phyloP scores from a whole-genome alignment of 2,113 vertebrate genomes.

The Gasterosteus nipponicus region DNA sequence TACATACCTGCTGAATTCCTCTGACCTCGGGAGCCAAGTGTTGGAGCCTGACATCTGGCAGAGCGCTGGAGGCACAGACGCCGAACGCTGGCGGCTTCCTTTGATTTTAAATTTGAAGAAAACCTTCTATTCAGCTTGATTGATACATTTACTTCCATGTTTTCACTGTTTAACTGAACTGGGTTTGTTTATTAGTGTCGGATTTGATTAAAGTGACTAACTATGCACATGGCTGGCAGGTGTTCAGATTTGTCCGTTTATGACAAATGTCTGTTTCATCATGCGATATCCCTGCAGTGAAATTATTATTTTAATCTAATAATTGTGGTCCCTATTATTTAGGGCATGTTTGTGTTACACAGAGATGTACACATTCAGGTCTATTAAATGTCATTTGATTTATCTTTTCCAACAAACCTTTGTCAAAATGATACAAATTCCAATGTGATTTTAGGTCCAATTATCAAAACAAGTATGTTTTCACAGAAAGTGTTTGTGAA shows the following conservation, averaged over 20 bases:
- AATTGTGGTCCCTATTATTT: neutral
- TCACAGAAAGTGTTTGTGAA: neutral
- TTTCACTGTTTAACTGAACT: neutral
- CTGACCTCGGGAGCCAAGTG: slow-evolving; percentile 53
- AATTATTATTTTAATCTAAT: neutral
- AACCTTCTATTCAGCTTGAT: neutral
- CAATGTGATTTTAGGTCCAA: neutral
- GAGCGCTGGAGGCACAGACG: slow-evolving; percentile 16
- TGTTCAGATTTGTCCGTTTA: neutral
- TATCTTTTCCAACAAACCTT: neutral
- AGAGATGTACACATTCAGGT: neutral
- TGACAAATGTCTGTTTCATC: neutral
- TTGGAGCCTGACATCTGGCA: slow-evolving; percentile 41
- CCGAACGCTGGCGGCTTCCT: neutral
- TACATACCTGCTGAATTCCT: slow-evolving; percentile 56
- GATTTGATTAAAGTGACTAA: neutral
- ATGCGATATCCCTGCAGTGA: neutral
- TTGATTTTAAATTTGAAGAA: neutral
- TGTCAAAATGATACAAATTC: neutral
- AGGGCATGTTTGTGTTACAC: neutral
- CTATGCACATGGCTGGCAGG: neutral
- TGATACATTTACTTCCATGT: neutral
- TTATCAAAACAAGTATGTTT: neutral
- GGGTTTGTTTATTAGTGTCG: neutral
- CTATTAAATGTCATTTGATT: neutral